A percentile compares a stretch with the other conserved stretches of the same genome.
These are phyloP conservation scores for Artemisiospiza belli DNA, from an alignment of 2,113 vertebrate genomes.

Conservation along the genomic window DNA sequence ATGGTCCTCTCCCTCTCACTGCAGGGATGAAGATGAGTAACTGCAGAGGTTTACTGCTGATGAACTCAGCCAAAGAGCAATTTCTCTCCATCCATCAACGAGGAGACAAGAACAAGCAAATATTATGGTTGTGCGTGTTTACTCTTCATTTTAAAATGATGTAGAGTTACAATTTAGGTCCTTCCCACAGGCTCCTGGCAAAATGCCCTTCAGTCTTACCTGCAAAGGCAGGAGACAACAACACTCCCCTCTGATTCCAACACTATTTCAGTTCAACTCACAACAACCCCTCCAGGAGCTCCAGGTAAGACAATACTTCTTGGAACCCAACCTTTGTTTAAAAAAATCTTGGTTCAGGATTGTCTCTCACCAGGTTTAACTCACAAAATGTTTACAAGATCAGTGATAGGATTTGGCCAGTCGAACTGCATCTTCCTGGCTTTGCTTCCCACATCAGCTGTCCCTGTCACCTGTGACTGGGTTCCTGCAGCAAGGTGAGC, in stretches of 20 bases:
- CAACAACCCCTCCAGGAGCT: neutral
- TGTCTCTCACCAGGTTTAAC: neutral
- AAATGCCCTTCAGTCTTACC: neutral
- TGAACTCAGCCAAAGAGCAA: neutral
- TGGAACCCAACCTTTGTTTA: neutral
- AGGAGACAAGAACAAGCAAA: conserved; percentile 59
- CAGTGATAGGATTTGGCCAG: neutral
- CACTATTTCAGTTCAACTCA: neutral
- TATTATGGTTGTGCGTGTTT: conserved; percentile 42
- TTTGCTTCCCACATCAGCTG: neutral
- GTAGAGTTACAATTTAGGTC: conserved; percentile 27
- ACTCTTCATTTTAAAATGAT: conserved; percentile 54
- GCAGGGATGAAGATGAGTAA: conserved; percentile 13
- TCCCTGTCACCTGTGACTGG: neutral
- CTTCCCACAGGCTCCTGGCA: conserved; percentile 52
- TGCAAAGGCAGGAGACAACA: conserved; percentile 34
- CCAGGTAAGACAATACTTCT: neutral
- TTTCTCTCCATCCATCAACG: conserved; percentile 41
- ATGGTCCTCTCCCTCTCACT: neutral
- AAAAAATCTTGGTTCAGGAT: neutral
- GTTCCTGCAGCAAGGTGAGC: neutral
- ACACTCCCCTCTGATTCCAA: conserved; percentile 7
- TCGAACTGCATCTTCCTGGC: neutral
- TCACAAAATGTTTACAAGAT: neutral
- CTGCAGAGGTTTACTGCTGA: neutral